Conservation (phyloP, 2,888 invertebrate species). For the Tenthredo distinguenda region DNA sequence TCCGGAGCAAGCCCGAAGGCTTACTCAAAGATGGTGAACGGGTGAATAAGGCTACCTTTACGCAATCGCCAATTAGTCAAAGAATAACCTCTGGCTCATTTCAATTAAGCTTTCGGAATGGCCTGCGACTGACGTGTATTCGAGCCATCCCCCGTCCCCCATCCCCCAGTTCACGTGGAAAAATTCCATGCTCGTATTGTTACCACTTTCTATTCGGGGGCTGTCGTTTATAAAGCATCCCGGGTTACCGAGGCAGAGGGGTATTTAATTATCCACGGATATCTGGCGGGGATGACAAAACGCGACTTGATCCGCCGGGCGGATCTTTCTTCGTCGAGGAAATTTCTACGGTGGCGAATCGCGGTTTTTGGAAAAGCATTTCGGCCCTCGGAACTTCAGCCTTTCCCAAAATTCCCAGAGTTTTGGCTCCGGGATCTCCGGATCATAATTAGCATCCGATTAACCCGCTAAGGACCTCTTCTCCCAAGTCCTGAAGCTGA, state of each 20-base stretch:
- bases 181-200: neutral
- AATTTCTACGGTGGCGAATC: too few relatives aligned
- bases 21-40: neutral
- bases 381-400: too few relatives aligned
- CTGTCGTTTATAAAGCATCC: neutral
- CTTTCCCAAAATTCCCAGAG: too few relatives aligned
- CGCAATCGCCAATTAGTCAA: constrained; percentile 40
- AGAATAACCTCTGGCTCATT: constrained; percentile 14
- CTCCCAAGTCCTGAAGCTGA: neutral
- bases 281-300: too few relatives aligned
- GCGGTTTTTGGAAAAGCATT: too few relatives aligned
- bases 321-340: too few relatives aligned
- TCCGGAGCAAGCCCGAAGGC: neutral
- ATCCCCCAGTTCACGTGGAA: neutral
- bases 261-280: too few relatives aligned
- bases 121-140: constrained; percentile 29
- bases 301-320: too few relatives aligned
- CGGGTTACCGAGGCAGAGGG: neutral
- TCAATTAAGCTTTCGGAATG: constrained; percentile 9
- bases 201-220: neutral
- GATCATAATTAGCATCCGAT: constrained; percentile 75
- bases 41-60: neutral
- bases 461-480: constrained; percentile 63
- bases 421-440: neutral
- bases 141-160: neutral